Evolutionary conservation across 2,797 vertebrate genomes (phyloP).

Genomic region (Philypnodon macrostomus): DNA sequence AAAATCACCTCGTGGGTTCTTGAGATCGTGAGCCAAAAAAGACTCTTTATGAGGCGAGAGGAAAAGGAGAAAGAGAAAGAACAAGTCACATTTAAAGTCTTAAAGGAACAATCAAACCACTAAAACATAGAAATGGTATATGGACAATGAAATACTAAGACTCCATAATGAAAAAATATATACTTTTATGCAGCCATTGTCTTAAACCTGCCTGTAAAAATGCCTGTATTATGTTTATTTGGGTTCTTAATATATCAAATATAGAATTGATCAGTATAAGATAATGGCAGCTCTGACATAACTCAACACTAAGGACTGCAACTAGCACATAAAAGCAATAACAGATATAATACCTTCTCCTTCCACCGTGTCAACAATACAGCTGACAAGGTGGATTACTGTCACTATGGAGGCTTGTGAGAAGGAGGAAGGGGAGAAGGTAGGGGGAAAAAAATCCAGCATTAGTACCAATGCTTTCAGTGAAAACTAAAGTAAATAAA

Average conservation of each 20-base stretch:
- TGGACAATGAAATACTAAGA: constrained; percentile 22
- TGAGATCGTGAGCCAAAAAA: constrained; percentile 98
- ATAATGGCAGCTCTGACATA: constrained; percentile 65
- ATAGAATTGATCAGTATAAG: constrained; percentile 42
- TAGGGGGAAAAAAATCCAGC: constrained; percentile 78
- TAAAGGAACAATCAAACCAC: constrained; percentile 46
- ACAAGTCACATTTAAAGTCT: constrained; percentile 76
- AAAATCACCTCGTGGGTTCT: constrained; percentile 99
- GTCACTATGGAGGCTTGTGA: constrained; percentile 98
- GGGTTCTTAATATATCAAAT: not conserved
- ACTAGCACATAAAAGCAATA: constrained; percentile 55
- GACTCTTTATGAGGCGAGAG: constrained; percentile 88
- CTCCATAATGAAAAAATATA: constrained; percentile 14
- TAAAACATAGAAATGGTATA: constrained; percentile 39
- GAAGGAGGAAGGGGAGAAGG: constrained; percentile 71
- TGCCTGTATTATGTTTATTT: not conserved
- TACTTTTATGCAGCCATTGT: constrained; percentile 52
- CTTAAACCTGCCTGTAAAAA: constrained; percentile 44
- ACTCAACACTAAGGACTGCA: constrained; percentile 50
- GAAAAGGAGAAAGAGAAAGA: constrained; percentile 74
- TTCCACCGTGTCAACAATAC: constrained; percentile 90
- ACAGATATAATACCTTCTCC: constrained; percentile 86
- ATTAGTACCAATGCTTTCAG: constrained; percentile 72
- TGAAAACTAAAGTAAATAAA: constrained; percentile 17
- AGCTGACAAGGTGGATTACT: constrained; percentile 95